A percentile compares a stretch with the other conserved stretches of the same genome.
Evolutionary conservation across 2,888 invertebrate genomes (phyloP).

Genomic region (Erpobdella octoculata): DNA sequence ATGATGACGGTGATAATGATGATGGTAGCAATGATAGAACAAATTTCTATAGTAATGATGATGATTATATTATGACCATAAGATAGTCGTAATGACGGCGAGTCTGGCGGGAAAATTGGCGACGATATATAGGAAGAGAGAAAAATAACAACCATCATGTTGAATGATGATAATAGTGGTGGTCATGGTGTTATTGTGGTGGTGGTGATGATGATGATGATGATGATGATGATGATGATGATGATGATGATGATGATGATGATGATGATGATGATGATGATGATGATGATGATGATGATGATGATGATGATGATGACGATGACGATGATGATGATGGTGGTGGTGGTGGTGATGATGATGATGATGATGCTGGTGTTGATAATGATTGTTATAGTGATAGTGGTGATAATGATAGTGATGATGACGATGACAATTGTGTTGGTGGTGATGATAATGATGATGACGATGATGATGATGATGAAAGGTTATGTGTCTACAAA

Average conservation of each 20-base stretch:
- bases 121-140: neutral
- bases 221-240: slow-evolving; percentile 13
- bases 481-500: too few relatives aligned
- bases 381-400: neutral
- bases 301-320: slow-evolving; percentile 15
- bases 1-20: neutral
- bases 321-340: slow-evolving; percentile 14
- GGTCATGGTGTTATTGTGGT: neutral
- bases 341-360: slow-evolving; percentile 11
- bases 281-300: slow-evolving; percentile 15
- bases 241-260: slow-evolving; percentile 7
- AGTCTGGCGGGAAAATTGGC: too few relatives aligned
- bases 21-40: neutral
- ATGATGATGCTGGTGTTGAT: neutral
- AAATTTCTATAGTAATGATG: neutral
- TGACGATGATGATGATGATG: neutral
- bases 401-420: neutral
- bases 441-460: neutral
- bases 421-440: neutral
- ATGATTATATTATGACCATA: neutral
- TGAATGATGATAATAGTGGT: neutral
- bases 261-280: slow-evolving; percentile 8
- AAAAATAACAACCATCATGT: neutral
- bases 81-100: neutral
- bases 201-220: slow-evolving; percentile 11